Evolutionary conservation across 2,113 vertebrate genomes (phyloP).

Genomic region (Brachyhypopomus occidentalis): DNA sequence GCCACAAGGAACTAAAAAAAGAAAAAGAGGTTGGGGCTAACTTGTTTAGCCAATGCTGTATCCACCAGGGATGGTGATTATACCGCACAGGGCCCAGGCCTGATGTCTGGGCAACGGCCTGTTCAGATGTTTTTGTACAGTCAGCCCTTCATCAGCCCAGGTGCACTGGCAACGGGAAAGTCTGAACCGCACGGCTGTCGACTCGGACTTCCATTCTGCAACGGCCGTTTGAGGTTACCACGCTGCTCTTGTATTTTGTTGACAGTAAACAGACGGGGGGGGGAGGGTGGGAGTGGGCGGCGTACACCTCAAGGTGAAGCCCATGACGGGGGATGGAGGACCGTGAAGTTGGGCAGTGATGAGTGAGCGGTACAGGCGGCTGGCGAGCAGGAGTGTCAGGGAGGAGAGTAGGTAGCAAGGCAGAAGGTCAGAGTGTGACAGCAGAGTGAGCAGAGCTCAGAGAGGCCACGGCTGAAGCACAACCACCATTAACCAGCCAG

Average conservation of each 20-base stretch:
- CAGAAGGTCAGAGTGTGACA: not conserved
- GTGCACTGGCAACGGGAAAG: too few relatives aligned
- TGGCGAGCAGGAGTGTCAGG: constrained; percentile 12
- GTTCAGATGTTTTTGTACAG: too few relatives aligned
- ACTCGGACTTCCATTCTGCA: too few relatives aligned
- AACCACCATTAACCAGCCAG: not conserved
- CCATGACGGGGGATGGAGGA: too few relatives aligned
- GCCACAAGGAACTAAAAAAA: not conserved
- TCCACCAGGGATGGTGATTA: constrained; percentile 1
- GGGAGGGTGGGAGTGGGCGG: too few relatives aligned
- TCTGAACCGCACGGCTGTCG: too few relatives aligned
- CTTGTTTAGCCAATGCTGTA: not conserved
- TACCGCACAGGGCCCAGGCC: not conserved
- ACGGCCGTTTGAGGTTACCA: too few relatives aligned
- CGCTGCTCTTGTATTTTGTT: too few relatives aligned
- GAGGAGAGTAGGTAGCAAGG: not conserved
- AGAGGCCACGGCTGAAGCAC: not conserved
- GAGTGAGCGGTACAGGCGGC: not conserved
- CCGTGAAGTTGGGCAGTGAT: not conserved
- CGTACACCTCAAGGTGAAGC: too few relatives aligned
- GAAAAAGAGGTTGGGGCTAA: not conserved
- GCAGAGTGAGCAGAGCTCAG: not conserved
- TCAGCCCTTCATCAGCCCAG: too few relatives aligned
- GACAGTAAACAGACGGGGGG: too few relatives aligned
- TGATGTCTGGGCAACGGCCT: too few relatives aligned